Conservation (phyloP, 2,888 invertebrate genomes). For the Phyllotreta striolata region DNA sequence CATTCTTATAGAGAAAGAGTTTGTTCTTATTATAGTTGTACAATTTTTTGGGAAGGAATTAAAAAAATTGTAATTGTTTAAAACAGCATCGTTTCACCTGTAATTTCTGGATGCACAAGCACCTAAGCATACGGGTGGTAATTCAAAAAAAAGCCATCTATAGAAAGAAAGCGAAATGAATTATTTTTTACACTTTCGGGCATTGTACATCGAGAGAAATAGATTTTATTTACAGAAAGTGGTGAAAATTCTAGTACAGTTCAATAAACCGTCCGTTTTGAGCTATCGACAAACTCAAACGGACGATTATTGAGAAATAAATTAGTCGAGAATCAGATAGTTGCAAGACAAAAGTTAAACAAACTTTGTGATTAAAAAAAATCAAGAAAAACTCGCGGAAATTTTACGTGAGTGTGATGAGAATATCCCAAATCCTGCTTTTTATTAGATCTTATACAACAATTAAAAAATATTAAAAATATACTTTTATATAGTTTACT, state of each 20-base stretch:
- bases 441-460: too few species aligned
- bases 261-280: too few species aligned
- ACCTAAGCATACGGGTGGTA: conserved; percentile 20
- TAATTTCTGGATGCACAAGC: conserved; percentile 20
- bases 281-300: too few species aligned
- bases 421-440: too few species aligned
- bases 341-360: conserved; percentile 4
- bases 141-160: conserved; percentile 9
- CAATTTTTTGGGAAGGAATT: too few species aligned
- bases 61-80: too few species aligned
- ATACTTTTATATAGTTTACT: too few species aligned
- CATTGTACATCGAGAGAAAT: conserved; percentile 2
- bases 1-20: too few species aligned
- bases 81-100: not conserved
- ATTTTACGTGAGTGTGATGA: too few species aligned
- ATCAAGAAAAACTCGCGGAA: too few species aligned
- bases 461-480: not conserved
- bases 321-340: conserved; percentile 7
- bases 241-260: not conserved
- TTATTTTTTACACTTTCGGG: not conserved
- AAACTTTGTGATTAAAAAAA: conserved; percentile 6
- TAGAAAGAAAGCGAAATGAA: conserved; percentile 5
- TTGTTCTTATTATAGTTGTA: too few species aligned
- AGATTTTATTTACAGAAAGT: conserved; percentile 6
- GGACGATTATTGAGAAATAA: not conserved